Conservation (phyloP, 2,888 invertebrate species). For the Macrosiphum euphorbiae region DNA sequence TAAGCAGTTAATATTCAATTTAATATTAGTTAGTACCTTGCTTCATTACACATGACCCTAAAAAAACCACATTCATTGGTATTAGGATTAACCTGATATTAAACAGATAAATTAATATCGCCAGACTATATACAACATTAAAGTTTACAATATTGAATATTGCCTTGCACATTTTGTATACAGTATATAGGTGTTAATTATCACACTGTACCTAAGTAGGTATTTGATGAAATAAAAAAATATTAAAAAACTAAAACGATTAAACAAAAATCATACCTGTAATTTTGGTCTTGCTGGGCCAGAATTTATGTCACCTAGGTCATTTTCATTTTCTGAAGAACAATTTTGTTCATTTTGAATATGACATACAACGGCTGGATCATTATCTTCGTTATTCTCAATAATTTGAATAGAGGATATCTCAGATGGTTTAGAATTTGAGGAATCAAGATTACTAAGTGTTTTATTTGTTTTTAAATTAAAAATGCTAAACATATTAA, state of each 20-base stretch:
- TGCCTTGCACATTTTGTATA: not conserved
- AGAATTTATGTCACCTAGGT: no score
- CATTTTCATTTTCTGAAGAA: not conserved
- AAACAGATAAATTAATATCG: not conserved
- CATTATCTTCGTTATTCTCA: not conserved
- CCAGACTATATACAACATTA: not conserved
- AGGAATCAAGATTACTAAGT: not conserved
- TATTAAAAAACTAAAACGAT: not conserved
- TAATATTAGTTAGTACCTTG: no score
- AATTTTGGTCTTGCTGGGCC: conserved; percentile 2
- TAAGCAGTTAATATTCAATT: no score
- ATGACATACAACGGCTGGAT: not conserved
- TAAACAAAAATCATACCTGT: not conserved
- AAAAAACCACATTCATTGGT: not conserved
- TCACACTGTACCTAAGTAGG: conserved; percentile 1
- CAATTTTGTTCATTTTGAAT: conserved; percentile 4
- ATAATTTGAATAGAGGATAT: not conserved
- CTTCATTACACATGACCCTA: no score
- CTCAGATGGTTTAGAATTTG: not conserved
- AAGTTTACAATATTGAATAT: not conserved
- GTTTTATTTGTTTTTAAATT: not conserved
- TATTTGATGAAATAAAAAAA: not conserved
- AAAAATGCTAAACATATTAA: not conserved
- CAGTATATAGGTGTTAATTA: not conserved
- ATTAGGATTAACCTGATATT: not conserved